Evolutionary conservation across 2,797 vertebrate genomes (phyloP), one percentile per base, ranked within the genome.

Genomic region (Vireo griseus): DNA sequence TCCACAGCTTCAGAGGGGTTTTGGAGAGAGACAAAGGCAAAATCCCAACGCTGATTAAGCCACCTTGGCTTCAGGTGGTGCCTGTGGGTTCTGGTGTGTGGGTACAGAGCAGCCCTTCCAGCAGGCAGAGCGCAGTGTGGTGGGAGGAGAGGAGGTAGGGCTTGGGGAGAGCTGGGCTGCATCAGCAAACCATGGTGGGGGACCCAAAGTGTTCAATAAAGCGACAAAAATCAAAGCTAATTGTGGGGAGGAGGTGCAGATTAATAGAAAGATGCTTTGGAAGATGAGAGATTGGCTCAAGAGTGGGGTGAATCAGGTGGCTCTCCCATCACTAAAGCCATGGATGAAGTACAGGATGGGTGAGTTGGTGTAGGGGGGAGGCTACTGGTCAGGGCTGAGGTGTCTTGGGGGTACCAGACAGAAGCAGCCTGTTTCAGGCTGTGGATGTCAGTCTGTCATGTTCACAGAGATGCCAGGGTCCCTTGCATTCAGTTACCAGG

Each of bases 291-390:
- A 6, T 0, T 39, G 18, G 37, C 8, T 21, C 52, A 57, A 48
- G 29, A 59, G 45, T 0, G 7, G 11, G 25, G 22, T 51, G 28
- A 57, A 40, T 67, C 57, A 10, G 42, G 5, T 11, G 28, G 25
- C 4, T 79, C 5, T 73, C 11, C 26, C 24, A 10, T 33, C 4
- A 2, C 17, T 52, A 31, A 86, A 94, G 29, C 24, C n/a, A 22
- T 8, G 31, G 59, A 42, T 73, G 45, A 25, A 62, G 25, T 9
- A 28, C 0, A 81, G 37, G 12, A 39, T 0, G 0, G 9, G 16
- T 19, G 40, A 66, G 3, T 21, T 52, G 39, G 31, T 1, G 2
- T 5, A 1, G 0, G 3, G 20, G 26, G 28, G 12, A 68, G 51
- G 33, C 33, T 57, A 1, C 45, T 54, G 78, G 4, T 61, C 58